Evolutionary conservation across 2,797 vertebrate species (phyloP).

Genomic region (Anisognathus igniventris): DNA sequence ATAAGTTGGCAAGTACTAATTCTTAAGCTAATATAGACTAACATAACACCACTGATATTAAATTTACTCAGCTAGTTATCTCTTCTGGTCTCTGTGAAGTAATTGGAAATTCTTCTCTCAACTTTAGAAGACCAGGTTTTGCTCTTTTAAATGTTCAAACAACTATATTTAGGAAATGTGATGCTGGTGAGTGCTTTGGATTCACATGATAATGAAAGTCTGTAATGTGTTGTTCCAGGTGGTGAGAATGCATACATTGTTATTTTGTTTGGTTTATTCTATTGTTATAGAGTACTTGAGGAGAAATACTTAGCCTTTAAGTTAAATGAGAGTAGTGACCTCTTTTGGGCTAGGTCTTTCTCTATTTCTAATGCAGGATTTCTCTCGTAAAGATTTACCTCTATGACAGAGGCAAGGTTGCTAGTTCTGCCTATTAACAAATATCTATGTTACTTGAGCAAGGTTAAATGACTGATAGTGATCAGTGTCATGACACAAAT

Average conservation of each 20-base stretch:
- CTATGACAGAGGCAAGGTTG: neutral
- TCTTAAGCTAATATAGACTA: neutral
- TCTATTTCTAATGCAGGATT: neutral
- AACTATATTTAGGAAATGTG: neutral
- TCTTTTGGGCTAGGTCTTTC: neutral
- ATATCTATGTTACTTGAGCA: neutral
- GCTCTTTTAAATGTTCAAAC: neutral
- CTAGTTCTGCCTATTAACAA: neutral
- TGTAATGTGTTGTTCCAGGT: neutral
- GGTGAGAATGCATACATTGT: neutral
- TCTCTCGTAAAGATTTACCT: neutral
- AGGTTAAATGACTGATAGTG: neutral
- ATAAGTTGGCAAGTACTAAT: neutral
- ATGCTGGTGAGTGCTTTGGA: neutral
- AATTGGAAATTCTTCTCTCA: neutral
- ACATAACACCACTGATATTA: neutral
- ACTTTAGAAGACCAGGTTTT: neutral
- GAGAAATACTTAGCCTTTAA: neutral
- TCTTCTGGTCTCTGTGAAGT: neutral
- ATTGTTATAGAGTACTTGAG: neutral
- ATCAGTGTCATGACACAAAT: neutral
- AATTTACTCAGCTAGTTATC: neutral
- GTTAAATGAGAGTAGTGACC: neutral
- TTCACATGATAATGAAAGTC: neutral
- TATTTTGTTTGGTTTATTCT: neutral